These are phyloP conservation scores for Melanotaenia nigrans DNA, from an alignment of 2,797 vertebrate genomes.

Conservation along the genomic window DNA sequence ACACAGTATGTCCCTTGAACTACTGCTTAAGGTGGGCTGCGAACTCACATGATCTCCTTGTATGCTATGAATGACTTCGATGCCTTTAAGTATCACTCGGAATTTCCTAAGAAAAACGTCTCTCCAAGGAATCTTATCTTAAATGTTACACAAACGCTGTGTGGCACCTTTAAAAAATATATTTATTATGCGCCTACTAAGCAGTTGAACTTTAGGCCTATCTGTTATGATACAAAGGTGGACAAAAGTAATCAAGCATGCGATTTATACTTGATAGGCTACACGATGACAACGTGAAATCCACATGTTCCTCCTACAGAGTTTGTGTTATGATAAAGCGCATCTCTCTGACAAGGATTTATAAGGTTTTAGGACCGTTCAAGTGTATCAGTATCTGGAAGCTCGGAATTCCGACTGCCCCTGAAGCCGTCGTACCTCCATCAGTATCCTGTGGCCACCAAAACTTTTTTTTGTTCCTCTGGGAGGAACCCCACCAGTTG, in stretches of 20 bases:
- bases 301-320: neutral
- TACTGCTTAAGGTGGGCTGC: neutral
- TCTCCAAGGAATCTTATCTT: no score
- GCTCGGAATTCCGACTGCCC: neutral
- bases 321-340: neutral
- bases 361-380: no score
- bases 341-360: neutral
- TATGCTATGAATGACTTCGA: neutral
- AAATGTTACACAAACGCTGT: neutral
- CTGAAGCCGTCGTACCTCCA: slow-evolving; percentile 48
- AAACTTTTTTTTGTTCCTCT: slow-evolving; percentile 26
- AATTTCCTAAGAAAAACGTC: accelerated
- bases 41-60: neutral
- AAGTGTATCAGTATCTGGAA: accelerated
- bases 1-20: neutral
- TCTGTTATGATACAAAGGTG: neutral
- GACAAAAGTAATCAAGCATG: neutral
- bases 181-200: neutral
- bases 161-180: neutral
- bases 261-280: neutral
- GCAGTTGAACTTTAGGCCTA: neutral
- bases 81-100: slow-evolving; percentile 36
- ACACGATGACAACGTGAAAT: neutral
- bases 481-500: neutral
- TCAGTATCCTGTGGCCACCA: slow-evolving; percentile 33